Evolutionary conservation across 2,797 vertebrate species (phyloP).

Genomic region (Vipera latastei): DNA sequence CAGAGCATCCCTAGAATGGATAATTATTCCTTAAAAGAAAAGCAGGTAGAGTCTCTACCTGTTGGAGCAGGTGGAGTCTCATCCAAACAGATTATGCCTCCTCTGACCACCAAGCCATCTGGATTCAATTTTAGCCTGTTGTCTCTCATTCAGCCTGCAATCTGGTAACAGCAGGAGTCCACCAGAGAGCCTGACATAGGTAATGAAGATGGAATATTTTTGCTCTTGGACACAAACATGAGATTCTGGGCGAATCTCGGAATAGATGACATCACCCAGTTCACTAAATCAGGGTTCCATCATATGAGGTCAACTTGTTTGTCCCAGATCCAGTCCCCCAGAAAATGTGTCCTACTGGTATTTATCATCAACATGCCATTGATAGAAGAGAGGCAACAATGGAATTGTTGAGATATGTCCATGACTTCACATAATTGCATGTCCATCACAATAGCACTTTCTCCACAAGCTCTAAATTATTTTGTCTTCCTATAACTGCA

Average conservation of each 20-base stretch:
- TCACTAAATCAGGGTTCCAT: not conserved
- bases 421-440: not conserved
- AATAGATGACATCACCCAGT: not conserved
- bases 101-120: not conserved
- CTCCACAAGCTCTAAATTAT: not conserved
- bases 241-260: not conserved
- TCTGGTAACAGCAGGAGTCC: not conserved
- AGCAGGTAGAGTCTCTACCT: not conserved
- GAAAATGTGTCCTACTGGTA: not conserved
- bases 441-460: not conserved
- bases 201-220: not conserved
- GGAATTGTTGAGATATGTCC: not conserved
- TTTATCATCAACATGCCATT: not conserved
- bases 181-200: not conserved
- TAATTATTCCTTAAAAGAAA: not conserved
- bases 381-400: not conserved
- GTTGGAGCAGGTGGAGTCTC: not conserved
- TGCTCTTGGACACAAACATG: not conserved
- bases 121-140: not conserved
- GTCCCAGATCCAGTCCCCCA: not conserved
- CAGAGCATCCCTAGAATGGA: not conserved
- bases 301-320: not conserved
- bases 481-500: not conserved
- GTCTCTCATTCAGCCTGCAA: not conserved
- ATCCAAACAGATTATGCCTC: not conserved